Evolutionary conservation across 2,113 vertebrate species (phyloP).

Genomic region (Sinocyclocheilus maitianheensis): DNA sequence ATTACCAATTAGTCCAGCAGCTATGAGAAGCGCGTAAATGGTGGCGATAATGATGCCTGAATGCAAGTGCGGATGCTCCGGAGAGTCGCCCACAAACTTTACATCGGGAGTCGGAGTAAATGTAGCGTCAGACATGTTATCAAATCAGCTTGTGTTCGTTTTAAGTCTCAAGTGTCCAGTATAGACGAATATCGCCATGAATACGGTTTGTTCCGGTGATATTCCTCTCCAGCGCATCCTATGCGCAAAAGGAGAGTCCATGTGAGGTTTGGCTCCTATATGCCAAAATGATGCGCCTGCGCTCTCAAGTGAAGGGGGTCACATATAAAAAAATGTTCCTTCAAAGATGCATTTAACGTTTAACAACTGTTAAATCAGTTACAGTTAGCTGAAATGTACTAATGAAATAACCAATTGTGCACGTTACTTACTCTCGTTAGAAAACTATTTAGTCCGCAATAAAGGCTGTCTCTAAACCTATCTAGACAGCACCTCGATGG

Average conservation of each 20-base stretch:
- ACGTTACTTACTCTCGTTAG: not conserved
- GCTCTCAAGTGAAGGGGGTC: slow-evolving; percentile 19
- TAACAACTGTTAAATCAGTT: not conserved
- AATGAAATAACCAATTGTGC: not conserved
- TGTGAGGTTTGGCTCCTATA: slow-evolving; percentile 19
- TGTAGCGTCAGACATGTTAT: slow-evolving; percentile 74
- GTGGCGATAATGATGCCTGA: slow-evolving; percentile 83
- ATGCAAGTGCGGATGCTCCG: slow-evolving; percentile 73
- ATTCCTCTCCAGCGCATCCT: not conserved
- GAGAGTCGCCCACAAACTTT: slow-evolving; percentile 67
- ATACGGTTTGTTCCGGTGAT: not conserved
- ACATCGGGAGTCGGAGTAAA: slow-evolving; percentile 66
- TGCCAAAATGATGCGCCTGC: slow-evolving; percentile 41
- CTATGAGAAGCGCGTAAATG: slow-evolving; percentile 85
- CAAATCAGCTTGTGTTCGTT: not conserved
- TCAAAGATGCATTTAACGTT: not conserved
- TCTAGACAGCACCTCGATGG: not conserved
- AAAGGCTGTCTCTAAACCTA: not conserved
- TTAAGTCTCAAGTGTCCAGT: not conserved
- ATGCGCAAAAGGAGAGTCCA: slow-evolving; percentile 18
- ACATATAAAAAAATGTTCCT: not conserved
- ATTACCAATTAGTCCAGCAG: slow-evolving; percentile 90
- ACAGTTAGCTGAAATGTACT: no score
- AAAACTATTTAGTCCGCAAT: not conserved
- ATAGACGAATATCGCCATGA: not conserved